These are phyloP conservation scores for Galerucella nymphaeae DNA, from an alignment of 2,888 invertebrate species.

Conservation along the genomic window DNA sequence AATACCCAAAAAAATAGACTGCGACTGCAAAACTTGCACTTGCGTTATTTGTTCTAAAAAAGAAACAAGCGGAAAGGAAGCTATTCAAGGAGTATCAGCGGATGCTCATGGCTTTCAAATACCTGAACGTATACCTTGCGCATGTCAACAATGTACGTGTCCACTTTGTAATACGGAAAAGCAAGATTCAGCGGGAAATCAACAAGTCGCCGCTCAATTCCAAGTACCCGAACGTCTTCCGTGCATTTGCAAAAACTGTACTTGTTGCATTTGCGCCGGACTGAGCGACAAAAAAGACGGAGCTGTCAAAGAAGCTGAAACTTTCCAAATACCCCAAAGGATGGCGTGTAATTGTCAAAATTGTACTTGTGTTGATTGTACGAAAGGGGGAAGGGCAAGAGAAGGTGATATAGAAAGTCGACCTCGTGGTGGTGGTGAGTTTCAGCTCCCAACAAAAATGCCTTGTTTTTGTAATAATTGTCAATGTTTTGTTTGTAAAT, in stretches of 20 bases:
- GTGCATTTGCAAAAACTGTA: conserved; percentile 23
- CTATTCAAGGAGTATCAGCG: neutral
- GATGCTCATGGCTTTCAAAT: conserved; percentile 20
- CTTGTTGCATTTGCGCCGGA: conserved; percentile 1
- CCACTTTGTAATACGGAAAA: neutral
- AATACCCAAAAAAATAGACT: conserved; percentile 33
- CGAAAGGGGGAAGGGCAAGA: neutral
- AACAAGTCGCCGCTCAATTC: conserved; percentile 16
- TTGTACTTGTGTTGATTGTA: conserved; percentile 44
- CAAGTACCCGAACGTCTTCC: conserved; percentile 31
- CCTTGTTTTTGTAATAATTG: conserved; percentile 43
- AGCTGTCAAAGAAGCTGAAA: conserved; percentile 34
- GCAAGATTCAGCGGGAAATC: neutral
- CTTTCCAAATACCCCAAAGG: conserved; percentile 40
- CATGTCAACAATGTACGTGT: conserved; percentile 32
- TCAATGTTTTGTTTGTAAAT: conserved; percentile 44
- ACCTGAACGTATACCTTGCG: conserved; percentile 33
- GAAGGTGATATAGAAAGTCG: conserved; percentile 7
- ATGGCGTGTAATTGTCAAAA: conserved; percentile 37
- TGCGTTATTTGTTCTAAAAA: conserved; percentile 41
- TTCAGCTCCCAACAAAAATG: conserved; percentile 37
- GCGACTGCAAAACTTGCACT: conserved; percentile 42
- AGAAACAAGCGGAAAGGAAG: neutral
- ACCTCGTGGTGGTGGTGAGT: conserved; percentile 10
- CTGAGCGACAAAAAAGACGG: neutral